Conservation (phyloP, 2,888 invertebrate species). For the Pyrrhia umbra region DNA sequence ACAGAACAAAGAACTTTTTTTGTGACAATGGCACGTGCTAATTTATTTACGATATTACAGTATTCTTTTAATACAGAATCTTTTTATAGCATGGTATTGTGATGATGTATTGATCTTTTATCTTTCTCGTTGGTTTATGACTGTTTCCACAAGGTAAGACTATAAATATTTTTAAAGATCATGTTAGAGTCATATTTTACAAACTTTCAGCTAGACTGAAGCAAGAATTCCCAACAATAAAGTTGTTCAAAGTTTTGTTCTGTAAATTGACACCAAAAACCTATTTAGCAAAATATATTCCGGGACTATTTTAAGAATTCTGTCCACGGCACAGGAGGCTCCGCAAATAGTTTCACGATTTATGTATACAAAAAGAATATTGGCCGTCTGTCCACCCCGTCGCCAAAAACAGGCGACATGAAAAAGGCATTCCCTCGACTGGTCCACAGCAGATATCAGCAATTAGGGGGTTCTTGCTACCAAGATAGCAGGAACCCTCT, state of each 20-base stretch:
- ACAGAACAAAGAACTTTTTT: neutral
- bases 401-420: slow-evolving; percentile 11
- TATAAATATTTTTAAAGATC: too few species aligned
- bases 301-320: neutral
- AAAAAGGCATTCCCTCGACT: slow-evolving; percentile 29
- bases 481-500: slow-evolving; percentile 1
- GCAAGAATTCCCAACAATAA: neutral
- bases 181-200: too few species aligned
- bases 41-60: neutral
- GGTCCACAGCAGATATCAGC: neutral
- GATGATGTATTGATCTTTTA: too few species aligned
- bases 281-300: neutral
- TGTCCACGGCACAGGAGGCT: neutral
- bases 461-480: too few species aligned
- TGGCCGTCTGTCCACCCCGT: neutral
- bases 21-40: neutral
- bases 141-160: too few species aligned
- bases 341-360: slow-evolving; percentile 9
- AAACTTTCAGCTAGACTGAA: too few species aligned
- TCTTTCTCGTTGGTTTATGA: too few species aligned
- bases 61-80: neutral
- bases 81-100: neutral
- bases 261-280: neutral
- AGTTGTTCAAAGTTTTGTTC: neutral
- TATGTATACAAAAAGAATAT: neutral